These are phyloP conservation scores for Spondyliosoma cantharus DNA, from an alignment of 2,797 vertebrate genomes.

Conservation along the genomic window DNA sequence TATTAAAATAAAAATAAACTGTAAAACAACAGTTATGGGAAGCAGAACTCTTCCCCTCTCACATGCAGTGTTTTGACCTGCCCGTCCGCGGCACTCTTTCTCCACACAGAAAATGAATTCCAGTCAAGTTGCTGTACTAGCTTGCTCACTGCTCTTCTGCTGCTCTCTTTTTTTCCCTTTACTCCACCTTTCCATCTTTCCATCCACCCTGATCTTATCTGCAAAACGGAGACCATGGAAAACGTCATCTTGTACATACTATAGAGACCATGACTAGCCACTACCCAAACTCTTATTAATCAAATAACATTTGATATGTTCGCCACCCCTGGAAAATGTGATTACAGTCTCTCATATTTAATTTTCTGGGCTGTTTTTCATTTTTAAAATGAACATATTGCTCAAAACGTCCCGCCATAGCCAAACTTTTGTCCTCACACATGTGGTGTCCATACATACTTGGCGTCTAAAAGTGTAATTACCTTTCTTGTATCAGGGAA, in stretches of 20 bases:
- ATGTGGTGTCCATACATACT: not conserved
- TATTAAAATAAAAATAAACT: slow-evolving; percentile 2
- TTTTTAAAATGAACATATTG: not conserved
- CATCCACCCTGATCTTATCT: slow-evolving; percentile 39
- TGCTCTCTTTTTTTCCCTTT: not conserved
- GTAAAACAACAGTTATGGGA: slow-evolving; percentile 30
- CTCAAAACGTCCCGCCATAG: not conserved
- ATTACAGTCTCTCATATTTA: slow-evolving; percentile 10
- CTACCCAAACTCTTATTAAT: slow-evolving; percentile 25
- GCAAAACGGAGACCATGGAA: slow-evolving; percentile 20
- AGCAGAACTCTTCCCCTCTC: slow-evolving; percentile 63
- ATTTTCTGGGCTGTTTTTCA: slow-evolving; percentile 4
- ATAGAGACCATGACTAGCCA: slow-evolving; percentile 24
- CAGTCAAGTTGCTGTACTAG: slow-evolving; percentile 69
- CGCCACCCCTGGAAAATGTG: slow-evolving; percentile 37
- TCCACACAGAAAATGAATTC: slow-evolving; percentile 79
- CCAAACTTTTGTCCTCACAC: not conserved
- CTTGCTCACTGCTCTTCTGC: slow-evolving; percentile 27
- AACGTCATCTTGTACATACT: slow-evolving; percentile 30
- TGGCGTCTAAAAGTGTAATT: not conserved
- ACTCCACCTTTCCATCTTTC: slow-evolving; percentile 17
- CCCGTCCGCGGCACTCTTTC: slow-evolving; percentile 70
- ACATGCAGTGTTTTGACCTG: slow-evolving; percentile 77
- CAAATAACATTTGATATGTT: slow-evolving; percentile 32
- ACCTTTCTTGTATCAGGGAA: not conserved